Percentiles rank a stretch among this genome's conserved stretches.
phyloP scores from a whole-genome alignment of 1,140 invertebrate genomes.

The Formica exsecta region DNA sequence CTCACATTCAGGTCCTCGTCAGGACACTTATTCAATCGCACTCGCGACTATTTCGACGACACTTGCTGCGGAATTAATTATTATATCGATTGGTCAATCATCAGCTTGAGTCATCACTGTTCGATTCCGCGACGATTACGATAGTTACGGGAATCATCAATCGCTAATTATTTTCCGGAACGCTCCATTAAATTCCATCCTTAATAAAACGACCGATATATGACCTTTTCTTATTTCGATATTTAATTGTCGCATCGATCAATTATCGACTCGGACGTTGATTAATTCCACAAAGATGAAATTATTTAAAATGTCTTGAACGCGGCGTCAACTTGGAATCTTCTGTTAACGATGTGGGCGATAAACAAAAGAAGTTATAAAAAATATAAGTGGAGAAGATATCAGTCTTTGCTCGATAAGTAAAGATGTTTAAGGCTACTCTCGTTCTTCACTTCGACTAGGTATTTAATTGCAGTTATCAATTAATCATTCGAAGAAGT shows the following conservation, averaged over 20 bases:
- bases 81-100: not conserved
- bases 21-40: slow-evolving; percentile 68
- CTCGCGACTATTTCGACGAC: slow-evolving; percentile 24
- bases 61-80: slow-evolving; percentile 26
- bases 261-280: not conserved
- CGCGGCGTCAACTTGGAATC: no score
- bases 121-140: not conserved
- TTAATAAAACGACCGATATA: not conserved
- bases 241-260: not conserved
- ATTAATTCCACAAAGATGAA: not conserved
- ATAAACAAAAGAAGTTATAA: not conserved
- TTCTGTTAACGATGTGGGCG: no score
- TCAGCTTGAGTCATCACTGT: not conserved
- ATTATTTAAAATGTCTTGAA: no score
- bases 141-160: not conserved
- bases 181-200: not conserved
- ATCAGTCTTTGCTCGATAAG: not conserved
- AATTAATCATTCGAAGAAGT: slow-evolving; percentile 7
- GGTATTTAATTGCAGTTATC: slow-evolving; percentile 24
- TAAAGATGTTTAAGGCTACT: not conserved
- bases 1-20: slow-evolving; percentile 32
- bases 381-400: not conserved
- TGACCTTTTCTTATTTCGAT: not conserved
- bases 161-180: slow-evolving; percentile 13
- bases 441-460: not conserved